phyloP scores from a whole-genome alignment of 2,797 vertebrate species.

The Microctenopoma lineatum region DNA sequence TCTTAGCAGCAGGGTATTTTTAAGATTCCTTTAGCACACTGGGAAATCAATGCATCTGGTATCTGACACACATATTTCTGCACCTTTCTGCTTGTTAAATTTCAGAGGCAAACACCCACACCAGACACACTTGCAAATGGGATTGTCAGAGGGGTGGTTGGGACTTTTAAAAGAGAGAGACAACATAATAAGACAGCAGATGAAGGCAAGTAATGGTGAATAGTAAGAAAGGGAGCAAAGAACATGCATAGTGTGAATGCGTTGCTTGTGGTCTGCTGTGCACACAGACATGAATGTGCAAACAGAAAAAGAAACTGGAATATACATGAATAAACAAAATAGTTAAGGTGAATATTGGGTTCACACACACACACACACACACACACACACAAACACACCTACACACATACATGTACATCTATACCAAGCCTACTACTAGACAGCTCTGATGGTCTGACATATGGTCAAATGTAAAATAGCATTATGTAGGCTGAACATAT shows the following conservation, averaged over 20 bases:
- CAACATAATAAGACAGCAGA: not conserved
- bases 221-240: not conserved
- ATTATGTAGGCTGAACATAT: slow-evolving; percentile 36
- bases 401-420: slow-evolving; percentile 1
- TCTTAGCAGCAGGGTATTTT: not conserved
- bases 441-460: slow-evolving; percentile 23
- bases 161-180: slow-evolving; percentile 24
- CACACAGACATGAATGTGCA: not conserved
- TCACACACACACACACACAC: not conserved
- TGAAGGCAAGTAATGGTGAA: not conserved
- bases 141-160: slow-evolving; percentile 15
- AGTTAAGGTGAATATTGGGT: slow-evolving; percentile 4
- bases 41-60: slow-evolving; percentile 21
- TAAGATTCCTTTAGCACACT: slow-evolving; percentile 6
- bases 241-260: not conserved
- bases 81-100: slow-evolving; percentile 24
- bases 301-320: slow-evolving; percentile 9
- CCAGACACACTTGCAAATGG: slow-evolving; percentile 18
- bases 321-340: slow-evolving; percentile 5
- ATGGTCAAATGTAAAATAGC: slow-evolving; percentile 70
- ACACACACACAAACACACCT: slow-evolving; percentile 3
- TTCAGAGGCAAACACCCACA: slow-evolving; percentile 5
- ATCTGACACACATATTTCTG: slow-evolving; percentile 8
- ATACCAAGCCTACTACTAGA: slow-evolving; percentile 32
- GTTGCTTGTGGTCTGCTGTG: not conserved